These are phyloP conservation scores for Riparia riparia DNA, from an alignment of 2,113 vertebrate genomes.

Conservation along the genomic window DNA sequence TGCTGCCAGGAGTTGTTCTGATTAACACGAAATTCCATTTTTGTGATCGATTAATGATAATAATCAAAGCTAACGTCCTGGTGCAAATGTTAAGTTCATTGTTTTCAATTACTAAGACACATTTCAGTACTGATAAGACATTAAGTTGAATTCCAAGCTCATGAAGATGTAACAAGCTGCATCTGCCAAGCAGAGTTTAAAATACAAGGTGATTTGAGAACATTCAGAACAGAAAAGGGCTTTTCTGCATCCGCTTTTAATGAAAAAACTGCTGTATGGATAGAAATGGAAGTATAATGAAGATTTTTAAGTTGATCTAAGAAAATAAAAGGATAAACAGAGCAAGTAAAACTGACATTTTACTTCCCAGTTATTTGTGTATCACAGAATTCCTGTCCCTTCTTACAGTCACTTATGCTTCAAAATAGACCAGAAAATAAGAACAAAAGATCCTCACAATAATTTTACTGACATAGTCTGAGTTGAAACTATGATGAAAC, in stretches of 20 bases:
- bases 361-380: neutral
- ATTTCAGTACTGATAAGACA: neutral
- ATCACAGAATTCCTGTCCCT: neutral
- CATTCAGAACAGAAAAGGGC: neutral
- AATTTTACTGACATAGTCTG: neutral
- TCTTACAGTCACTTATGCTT: constrained; percentile 2
- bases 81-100: neutral
- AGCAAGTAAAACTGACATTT: constrained; percentile 17
- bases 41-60: neutral
- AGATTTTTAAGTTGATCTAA: constrained; percentile 35
- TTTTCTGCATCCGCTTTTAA: constrained; percentile 70
- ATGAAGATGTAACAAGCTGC: neutral
- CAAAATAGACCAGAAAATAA: constrained; percentile 29
- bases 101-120: neutral
- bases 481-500: neutral
- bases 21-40: neutral
- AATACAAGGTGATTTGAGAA: constrained; percentile 9
- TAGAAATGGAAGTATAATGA: constrained; percentile 76
- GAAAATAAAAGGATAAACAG: constrained; percentile 49
- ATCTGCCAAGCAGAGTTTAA: neutral
- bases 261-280: constrained; percentile 77
- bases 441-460: constrained; percentile 1
- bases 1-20: neutral
- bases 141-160: neutral
- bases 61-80: neutral